Evolutionary conservation across 1,140 invertebrate genomes (phyloP).

Genomic region (Andrena cerasifolii): DNA sequence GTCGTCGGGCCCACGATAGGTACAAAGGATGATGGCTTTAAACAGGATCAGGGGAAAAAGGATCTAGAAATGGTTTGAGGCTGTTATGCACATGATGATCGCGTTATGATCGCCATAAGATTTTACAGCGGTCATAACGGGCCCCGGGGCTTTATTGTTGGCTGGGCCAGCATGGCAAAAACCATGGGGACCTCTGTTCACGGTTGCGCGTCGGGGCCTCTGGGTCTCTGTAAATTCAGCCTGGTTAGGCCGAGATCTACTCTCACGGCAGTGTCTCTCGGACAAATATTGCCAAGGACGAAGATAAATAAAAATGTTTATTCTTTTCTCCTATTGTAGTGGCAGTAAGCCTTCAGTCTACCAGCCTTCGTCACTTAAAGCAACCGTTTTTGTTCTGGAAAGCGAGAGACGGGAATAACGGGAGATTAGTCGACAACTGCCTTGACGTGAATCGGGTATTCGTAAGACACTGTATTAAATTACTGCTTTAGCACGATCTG

Average conservation of each 20-base stretch:
- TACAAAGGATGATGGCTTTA: slow-evolving; percentile 19
- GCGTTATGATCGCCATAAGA: slow-evolving; percentile 76
- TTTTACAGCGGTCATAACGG: slow-evolving; percentile 75
- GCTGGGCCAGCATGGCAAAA: slow-evolving; percentile 35
- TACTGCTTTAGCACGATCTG: no score
- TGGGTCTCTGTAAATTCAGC: slow-evolving; percentile 45
- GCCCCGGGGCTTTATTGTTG: slow-evolving; percentile 65
- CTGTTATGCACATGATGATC: slow-evolving; percentile 72
- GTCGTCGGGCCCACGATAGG: slow-evolving; percentile 8
- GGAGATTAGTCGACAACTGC: not conserved
- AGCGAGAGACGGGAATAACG: no score
- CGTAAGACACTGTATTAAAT: no score
- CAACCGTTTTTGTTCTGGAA: not conserved
- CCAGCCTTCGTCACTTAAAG: not conserved
- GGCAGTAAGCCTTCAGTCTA: not conserved
- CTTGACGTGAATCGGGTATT: not conserved
- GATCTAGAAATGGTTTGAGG: slow-evolving; percentile 45
- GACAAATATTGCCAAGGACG: slow-evolving; percentile 36
- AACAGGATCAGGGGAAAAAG: slow-evolving; percentile 33
- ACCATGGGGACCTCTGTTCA: slow-evolving; percentile 24
- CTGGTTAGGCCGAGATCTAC: slow-evolving; percentile 34
- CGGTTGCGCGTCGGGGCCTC: slow-evolving; percentile 1
- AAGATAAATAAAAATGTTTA: slow-evolving; percentile 50
- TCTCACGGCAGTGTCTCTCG: slow-evolving; percentile 19
- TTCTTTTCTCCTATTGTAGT: not conserved